Conservation (phyloP, 2,888 invertebrate species). For the Galerucella calmariensis region DNA sequence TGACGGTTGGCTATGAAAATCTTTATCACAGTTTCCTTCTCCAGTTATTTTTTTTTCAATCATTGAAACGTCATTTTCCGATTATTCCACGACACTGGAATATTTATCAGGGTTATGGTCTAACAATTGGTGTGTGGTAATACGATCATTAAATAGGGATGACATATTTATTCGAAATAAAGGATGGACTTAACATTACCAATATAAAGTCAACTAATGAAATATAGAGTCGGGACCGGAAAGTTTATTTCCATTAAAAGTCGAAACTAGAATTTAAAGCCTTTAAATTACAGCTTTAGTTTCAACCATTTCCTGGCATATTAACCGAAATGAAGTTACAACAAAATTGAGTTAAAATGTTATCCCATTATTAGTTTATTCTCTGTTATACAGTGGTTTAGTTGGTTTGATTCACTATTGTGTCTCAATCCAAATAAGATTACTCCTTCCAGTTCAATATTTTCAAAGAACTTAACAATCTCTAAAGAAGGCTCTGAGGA, state of each 20-base stretch:
- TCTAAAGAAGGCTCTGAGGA: too few species aligned
- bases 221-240: neutral
- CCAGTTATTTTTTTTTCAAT: neutral
- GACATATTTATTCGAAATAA: neutral
- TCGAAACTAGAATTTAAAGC: neutral
- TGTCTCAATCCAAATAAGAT: too few species aligned
- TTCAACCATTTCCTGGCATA: neutral
- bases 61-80: neutral
- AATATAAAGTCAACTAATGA: conserved; percentile 1
- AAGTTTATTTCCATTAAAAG: neutral
- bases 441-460: too few species aligned
- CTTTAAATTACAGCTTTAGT: neutral
- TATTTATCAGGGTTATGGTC: neutral
- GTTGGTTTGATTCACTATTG: too few species aligned
- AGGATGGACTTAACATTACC: neutral
- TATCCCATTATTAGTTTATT: too few species aligned
- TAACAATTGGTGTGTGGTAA: conserved; percentile 1
- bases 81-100: neutral
- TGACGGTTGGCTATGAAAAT: too few species aligned
- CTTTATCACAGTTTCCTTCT: neutral
- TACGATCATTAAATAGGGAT: neutral
- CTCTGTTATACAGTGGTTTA: too few species aligned
- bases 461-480: too few species aligned
- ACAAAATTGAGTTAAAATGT: too few species aligned
- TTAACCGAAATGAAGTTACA: too few species aligned